Evolutionary conservation across 2,888 invertebrate species (phyloP), one percentile per base, ranked within the genome.

Genomic region (Platycheirus albimanus): DNA sequence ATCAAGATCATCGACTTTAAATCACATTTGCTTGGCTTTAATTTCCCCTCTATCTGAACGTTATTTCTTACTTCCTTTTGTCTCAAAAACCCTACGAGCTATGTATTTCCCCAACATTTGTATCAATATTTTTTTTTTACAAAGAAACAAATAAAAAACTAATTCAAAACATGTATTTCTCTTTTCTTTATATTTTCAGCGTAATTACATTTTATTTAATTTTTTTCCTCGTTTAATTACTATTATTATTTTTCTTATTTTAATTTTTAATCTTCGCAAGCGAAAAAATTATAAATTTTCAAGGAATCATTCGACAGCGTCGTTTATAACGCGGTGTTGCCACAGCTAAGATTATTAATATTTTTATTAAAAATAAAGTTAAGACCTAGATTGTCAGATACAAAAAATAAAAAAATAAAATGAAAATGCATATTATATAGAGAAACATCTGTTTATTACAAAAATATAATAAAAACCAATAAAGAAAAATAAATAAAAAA

Each of bases 121-220:
- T 4, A n/a, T n/a, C n/a, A 24, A 24, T 24, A 24, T 24, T 24
- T 24, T 24, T n/a, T n/a, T n/a, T n/a, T n/a, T n/a, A n/a, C n/a
- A n/a, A n/a, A n/a, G n/a, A n/a, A n/a, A n/a, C n/a, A n/a, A 15
- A 85, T 89, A 87, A 87, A 88, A 76, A 85, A 88, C 38, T 30
- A 41, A 58, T 70, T 56, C 10, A 17, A 58, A 41, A 38, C 3
- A 38, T 43, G 24, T 56, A 4, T 66, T 28, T 3, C 66, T 43
- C 47, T 85, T n/a, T n/a, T 64, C 84, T 76, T 81, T 86, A 47
- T 86, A 85, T 58, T 88, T 87, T 66, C 87, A 89, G 89, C 89
- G 89, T 89, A 89, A 89, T 89, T 88, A 87, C 80, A 78, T 79
- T 83, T 87, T 70, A 85, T 45, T 45, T 33, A 58, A 43, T 19